Conservation (phyloP, 2,113 vertebrate species). For the Epinephelus cyanopodus region DNA sequence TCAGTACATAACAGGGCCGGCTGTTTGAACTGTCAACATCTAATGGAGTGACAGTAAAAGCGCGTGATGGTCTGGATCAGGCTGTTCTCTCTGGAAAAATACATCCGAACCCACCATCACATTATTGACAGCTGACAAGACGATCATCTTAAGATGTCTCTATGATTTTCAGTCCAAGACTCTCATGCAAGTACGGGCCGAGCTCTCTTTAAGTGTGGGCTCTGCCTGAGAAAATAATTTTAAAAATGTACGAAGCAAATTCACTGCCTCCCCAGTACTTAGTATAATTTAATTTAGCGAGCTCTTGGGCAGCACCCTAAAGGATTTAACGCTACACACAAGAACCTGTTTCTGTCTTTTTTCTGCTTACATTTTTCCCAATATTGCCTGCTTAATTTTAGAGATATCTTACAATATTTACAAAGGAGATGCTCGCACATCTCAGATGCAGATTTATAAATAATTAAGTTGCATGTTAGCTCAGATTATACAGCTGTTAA, state of each 20-base stretch:
- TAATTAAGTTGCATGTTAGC: neutral
- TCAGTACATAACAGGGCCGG: conserved; percentile 5
- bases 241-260: too few relatives aligned
- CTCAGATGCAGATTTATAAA: neutral
- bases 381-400: neutral
- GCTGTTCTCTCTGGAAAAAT: neutral
- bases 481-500: neutral
- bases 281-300: too few relatives aligned
- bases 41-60: neutral
- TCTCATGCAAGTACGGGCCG: neutral
- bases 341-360: neutral
- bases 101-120: neutral
- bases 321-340: neutral
- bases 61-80: neutral
- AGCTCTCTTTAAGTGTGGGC: neutral
- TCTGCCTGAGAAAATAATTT: neutral
- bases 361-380: neutral
- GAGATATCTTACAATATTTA: too few relatives aligned
- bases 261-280: too few relatives aligned
- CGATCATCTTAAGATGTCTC: neutral
- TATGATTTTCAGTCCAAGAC: neutral
- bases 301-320: neutral
- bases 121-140: neutral
- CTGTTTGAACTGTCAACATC: conserved; percentile 52
- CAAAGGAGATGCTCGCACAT: too few relatives aligned